Conservation (phyloP, 2,888 invertebrate species). For the Zygothrica quintamaculata region DNA sequence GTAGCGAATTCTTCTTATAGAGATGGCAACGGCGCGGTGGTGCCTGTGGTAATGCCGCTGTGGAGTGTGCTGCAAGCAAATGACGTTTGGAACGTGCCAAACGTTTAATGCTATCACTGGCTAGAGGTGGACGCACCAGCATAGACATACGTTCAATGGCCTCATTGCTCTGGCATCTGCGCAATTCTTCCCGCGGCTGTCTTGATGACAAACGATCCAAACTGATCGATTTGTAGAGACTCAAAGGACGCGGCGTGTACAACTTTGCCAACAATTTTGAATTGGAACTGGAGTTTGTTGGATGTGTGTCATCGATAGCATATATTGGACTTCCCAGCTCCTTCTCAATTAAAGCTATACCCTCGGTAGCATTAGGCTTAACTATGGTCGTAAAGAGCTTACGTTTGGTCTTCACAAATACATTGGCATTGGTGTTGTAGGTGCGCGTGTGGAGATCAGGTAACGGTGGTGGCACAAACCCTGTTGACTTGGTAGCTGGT, state of each 20-base stretch:
- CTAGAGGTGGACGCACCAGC: constrained; percentile 72
- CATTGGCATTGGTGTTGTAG: constrained; percentile 85
- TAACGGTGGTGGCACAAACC: constrained; percentile 66
- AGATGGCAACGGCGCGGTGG: constrained; percentile 72
- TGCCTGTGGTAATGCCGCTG: constrained; percentile 49
- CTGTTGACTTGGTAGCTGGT: constrained; percentile 31
- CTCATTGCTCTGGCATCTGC: constrained; percentile 70
- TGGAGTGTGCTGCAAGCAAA: constrained; percentile 24
- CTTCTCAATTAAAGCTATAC: constrained; percentile 77
- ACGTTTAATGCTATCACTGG: constrained; percentile 81
- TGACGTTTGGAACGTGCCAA: constrained; percentile 50
- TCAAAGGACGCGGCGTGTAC: constrained; percentile 43
- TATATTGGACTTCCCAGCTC: constrained; percentile 64
- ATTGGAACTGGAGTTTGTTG: no score
- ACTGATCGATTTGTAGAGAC: constrained; percentile 72
- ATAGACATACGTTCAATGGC: constrained; percentile 31
- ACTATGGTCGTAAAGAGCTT: constrained; percentile 91
- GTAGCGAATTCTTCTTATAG: constrained; percentile 82
- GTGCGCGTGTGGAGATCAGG: constrained; percentile 56
- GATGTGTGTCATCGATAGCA: constrained; percentile 40
- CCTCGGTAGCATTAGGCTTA: constrained; percentile 73
- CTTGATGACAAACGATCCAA: constrained; percentile 59
- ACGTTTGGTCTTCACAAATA: constrained; percentile 92
- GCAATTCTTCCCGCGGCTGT: constrained; percentile 47
- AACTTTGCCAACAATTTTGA: constrained; percentile 3